Evolutionary conservation across 2,797 vertebrate species (phyloP).

Genomic region (Trachurus trachurus): DNA sequence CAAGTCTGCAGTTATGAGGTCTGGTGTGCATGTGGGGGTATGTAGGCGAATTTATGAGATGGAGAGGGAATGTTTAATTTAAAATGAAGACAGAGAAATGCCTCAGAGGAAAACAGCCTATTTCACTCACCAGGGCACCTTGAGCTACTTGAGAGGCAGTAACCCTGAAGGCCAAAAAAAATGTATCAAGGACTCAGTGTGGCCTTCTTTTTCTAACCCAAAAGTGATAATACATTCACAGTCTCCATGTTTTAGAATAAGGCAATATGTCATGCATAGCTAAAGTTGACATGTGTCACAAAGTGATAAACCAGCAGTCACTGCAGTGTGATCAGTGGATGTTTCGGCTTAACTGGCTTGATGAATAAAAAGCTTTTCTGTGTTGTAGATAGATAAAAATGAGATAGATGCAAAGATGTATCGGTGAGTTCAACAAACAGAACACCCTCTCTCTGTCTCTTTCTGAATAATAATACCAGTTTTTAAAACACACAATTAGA

Average conservation of each 20-base stretch:
- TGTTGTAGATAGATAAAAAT: not conserved
- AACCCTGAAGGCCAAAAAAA: constrained; percentile 34
- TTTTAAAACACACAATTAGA: not conserved
- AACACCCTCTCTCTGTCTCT: not conserved
- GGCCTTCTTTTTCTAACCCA: not conserved
- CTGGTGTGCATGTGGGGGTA: constrained; percentile 12
- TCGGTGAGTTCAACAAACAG: constrained; percentile 2
- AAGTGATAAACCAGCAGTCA: not conserved
- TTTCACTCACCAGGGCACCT: constrained; percentile 41
- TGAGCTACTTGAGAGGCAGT: constrained; percentile 50
- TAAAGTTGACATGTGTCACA: not conserved
- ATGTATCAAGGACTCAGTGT: constrained; percentile 25
- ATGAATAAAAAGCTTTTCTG: constrained; percentile 8
- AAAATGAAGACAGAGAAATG: constrained; percentile 48
- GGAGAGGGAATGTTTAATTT: constrained; percentile 50
- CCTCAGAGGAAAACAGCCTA: constrained; percentile 32
- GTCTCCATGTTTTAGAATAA: not conserved
- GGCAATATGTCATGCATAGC: constrained; percentile 14
- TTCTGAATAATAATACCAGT: not conserved
- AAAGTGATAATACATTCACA: constrained; percentile 25
- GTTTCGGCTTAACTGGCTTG: not conserved
- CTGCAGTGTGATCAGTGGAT: constrained; percentile 1
- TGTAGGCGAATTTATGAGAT: constrained; percentile 32
- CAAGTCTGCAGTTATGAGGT: constrained; percentile 11
- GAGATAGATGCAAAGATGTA: not conserved